Evolutionary conservation across 2,888 invertebrate genomes (phyloP).

Genomic region (Anorthoa munda): DNA sequence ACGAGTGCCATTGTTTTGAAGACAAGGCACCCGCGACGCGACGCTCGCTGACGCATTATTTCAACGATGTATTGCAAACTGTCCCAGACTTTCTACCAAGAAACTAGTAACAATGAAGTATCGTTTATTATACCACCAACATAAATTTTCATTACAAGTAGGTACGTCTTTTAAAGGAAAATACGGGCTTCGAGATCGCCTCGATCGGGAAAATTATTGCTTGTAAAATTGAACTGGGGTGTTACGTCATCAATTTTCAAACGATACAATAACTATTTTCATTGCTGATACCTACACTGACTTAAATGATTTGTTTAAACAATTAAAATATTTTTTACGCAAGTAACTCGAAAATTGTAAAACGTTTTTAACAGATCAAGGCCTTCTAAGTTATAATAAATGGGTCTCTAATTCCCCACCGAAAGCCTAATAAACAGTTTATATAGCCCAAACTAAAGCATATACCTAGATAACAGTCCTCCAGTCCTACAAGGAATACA

Average conservation of each 20-base stretch:
- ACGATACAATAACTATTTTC: constrained; percentile 52
- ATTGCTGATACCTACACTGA: constrained; percentile 12
- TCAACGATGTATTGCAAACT: constrained; percentile 45
- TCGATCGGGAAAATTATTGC: constrained; percentile 68
- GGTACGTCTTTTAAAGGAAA: constrained; percentile 71
- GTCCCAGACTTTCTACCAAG: constrained; percentile 47
- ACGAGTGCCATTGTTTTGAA: constrained; percentile 67
- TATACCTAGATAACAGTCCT: constrained; percentile 42
- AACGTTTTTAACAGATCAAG: neutral
- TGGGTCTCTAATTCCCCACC: neutral
- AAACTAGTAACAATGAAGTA: constrained; percentile 69
- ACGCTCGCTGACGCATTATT: constrained; percentile 32
- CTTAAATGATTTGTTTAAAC: neutral
- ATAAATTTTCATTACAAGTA: constrained; percentile 81
- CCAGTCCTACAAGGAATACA: constrained; percentile 42
- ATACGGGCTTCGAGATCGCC: constrained; percentile 70
- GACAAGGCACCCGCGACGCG: constrained; percentile 52
- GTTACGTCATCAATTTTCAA: constrained; percentile 56
- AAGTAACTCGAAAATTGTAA: neutral
- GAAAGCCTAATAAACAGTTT: constrained; percentile 21
- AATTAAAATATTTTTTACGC: neutral
- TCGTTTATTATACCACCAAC: constrained; percentile 75
- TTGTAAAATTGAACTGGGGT: constrained; percentile 67
- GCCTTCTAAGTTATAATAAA: neutral
- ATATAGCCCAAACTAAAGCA: constrained; percentile 3